Evolutionary conservation across 2,888 invertebrate species (phyloP), one percentile per base, ranked within the genome.

Genomic region (Heliconius erato): DNA sequence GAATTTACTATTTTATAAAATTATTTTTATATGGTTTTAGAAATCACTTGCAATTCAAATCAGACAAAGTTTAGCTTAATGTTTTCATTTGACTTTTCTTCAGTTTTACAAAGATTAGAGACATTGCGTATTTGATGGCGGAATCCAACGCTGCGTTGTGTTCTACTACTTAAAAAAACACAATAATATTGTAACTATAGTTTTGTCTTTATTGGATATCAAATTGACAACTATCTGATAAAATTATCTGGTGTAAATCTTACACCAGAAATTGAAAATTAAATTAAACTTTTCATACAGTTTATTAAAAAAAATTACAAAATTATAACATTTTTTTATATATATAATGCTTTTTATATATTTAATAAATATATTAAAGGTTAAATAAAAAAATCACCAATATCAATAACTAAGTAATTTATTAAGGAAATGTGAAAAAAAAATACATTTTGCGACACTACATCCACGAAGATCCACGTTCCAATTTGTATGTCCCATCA

Each of bases 401-500:
- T 11, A 49, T 14, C 16, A 49, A 6, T 26, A 44, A 49, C 49
- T n/a, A 40, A 69, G 32, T 35, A 23, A 71, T 71, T 71, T 71
- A 71, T 71, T 71, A 71, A 40, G n/a, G n/a, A 54, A 71, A 71
- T 23, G 4, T 40, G 12, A 40, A n/a, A 40, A 23, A 69, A 40
- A 63, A n/a, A 63, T 11, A 19, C n/a, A 63, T 63, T 23, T n/a
- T 63, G 12, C 63, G n/a, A n/a, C 3, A n/a, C 11, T 65, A 67
- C 16, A 0, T 12, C n/a, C 28, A 28, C 12, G 26, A 16, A 26
- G 67, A 28, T 7, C 28, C 67, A 67, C 67, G 67, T 67, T 32
- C 67, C 16, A 67, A 28, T 32, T 28, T 67, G 28, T 67, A 82
- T 2, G 79, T 82, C 3, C 84, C 84, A 63, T 84, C 78, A 0